These are phyloP conservation scores for Malurus cyaneus DNA, from an alignment of 2,113 vertebrate species.

Conservation along the genomic window DNA sequence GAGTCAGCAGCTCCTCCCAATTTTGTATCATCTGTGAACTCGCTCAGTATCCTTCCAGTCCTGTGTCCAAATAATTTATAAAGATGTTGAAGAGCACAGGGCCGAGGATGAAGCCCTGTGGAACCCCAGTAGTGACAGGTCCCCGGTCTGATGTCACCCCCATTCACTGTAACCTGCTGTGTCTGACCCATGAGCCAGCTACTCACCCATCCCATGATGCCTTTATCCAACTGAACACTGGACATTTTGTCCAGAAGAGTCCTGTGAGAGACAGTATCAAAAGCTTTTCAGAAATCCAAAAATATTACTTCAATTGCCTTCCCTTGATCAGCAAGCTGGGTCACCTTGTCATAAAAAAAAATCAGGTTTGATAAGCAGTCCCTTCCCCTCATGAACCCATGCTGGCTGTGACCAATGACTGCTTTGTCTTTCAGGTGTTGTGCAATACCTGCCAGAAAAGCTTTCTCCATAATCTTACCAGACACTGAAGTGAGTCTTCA, in stretches of 20 bases:
- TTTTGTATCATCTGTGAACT: background rate
- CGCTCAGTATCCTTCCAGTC: background rate
- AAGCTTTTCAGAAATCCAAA: background rate
- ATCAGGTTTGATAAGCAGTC: background rate
- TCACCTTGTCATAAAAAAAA: background rate
- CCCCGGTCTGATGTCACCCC: background rate
- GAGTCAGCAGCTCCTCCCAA: background rate
- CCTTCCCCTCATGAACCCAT: accelerated
- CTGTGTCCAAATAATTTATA: accelerated
- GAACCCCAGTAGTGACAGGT: background rate
- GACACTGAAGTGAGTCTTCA: background rate
- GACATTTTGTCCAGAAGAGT: background rate
- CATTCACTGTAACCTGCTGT: background rate
- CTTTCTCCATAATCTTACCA: background rate
- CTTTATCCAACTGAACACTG: background rate
- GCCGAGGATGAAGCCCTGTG: background rate
- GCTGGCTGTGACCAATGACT: background rate
- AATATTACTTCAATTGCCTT: background rate
- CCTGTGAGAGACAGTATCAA: background rate
- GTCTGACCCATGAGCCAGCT: background rate
- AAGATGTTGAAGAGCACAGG: background rate
- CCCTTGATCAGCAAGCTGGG: background rate
- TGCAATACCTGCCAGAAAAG: background rate
- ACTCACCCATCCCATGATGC: background rate
- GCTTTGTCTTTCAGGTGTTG: background rate